These are phyloP conservation scores for Urocitellus parryii DNA, from an alignment of 2,113 vertebrate genomes.

Conservation along the genomic window DNA sequence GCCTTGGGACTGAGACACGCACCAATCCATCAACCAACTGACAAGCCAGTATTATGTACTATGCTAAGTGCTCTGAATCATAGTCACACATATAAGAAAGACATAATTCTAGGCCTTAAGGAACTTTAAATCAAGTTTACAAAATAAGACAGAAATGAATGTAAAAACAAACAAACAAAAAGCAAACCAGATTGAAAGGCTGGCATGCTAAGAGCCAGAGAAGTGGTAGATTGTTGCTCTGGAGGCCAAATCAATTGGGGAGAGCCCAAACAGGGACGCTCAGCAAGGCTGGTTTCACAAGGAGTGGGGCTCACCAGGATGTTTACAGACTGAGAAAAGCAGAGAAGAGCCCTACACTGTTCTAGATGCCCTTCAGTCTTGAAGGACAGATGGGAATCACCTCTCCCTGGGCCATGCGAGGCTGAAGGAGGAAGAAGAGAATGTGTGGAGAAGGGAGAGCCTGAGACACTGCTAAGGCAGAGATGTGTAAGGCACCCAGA, in stretches of 20 bases:
- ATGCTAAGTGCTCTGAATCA: background rate
- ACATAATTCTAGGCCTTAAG: slow-evolving; percentile 28
- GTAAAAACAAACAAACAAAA: slow-evolving; percentile 37
- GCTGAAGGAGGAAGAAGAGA: background rate
- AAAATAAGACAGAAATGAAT: slow-evolving; percentile 53
- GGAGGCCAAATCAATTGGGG: background rate
- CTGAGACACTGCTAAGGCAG: background rate
- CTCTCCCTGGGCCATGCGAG: background rate
- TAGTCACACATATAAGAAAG: background rate
- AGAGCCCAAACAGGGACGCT: background rate
- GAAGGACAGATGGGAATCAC: background rate
- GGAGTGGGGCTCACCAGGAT: background rate
- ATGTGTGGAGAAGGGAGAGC: background rate
- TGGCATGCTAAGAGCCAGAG: background rate
- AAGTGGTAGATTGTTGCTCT: background rate
- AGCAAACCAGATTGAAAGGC: background rate
- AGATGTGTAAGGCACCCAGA: background rate
- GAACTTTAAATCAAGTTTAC: slow-evolving; percentile 46
- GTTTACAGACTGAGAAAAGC: background rate
- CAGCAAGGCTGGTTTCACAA: background rate
- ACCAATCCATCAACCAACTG: slow-evolving; percentile 10
- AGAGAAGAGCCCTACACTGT: background rate
- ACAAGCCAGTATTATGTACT: background rate
- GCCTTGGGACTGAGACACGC: background rate
- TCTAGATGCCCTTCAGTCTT: background rate